Conservation (phyloP, 2,888 invertebrate species). For the Ganaspis brasiliensis region DNA sequence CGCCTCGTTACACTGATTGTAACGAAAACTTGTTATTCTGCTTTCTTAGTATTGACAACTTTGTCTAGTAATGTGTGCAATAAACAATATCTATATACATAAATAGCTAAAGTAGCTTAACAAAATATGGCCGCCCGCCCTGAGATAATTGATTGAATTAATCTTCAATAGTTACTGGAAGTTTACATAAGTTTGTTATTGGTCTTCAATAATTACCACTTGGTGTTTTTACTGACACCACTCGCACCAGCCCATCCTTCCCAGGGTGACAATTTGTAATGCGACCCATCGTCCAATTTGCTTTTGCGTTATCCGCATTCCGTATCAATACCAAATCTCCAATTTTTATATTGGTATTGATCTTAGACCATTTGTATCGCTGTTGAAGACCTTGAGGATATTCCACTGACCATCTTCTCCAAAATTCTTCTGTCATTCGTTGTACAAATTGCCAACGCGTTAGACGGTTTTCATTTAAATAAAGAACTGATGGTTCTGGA, state of each 20-base stretch:
- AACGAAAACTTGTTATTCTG: too few relatives aligned
- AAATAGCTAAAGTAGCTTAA: too few relatives aligned
- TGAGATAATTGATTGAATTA: not conserved
- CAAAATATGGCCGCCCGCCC: not conserved
- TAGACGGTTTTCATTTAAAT: not conserved
- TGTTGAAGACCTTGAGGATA: slow-evolving; percentile 16
- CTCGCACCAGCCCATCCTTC: not conserved
- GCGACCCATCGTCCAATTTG: not conserved
- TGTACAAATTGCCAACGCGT: slow-evolving; percentile 35
- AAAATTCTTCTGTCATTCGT: not conserved
- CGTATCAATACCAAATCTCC: not conserved
- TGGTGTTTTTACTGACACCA: not conserved
- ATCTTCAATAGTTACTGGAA: not conserved
- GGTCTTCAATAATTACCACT: not conserved
- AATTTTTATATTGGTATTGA: slow-evolving; percentile 25
- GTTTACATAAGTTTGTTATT: not conserved
- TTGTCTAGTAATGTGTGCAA: too few relatives aligned
- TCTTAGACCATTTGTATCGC: not conserved
- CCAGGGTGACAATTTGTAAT: not conserved
- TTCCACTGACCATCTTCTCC: too few relatives aligned
- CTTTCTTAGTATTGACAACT: too few relatives aligned
- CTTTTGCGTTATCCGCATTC: not conserved
- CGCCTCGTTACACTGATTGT: too few relatives aligned
- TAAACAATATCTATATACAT: too few relatives aligned
- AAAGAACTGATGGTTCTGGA: not conserved